Percentiles rank a stretch among this genome's conserved stretches.
These are phyloP conservation scores for Gambusia holbrooki DNA, from an alignment of 2,113 vertebrate genomes.

Conservation along the genomic window DNA sequence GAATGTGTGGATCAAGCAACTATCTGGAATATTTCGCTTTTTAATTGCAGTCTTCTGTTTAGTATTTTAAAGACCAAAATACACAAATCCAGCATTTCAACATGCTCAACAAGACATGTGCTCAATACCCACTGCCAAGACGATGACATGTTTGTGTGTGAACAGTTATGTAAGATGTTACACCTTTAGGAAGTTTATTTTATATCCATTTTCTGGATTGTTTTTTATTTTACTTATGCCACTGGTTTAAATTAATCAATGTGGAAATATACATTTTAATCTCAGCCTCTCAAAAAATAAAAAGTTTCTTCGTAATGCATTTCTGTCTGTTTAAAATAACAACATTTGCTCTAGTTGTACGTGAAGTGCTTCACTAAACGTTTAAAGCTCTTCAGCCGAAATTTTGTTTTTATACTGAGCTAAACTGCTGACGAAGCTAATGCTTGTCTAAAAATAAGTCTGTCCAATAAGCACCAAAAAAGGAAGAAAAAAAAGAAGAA, in stretches of 20 bases:
- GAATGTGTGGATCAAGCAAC: neutral
- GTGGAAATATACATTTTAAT: neutral
- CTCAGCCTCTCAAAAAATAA: neutral
- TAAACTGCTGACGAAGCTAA: neutral
- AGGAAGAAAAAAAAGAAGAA: constrained; percentile 18
- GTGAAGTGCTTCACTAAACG: no score
- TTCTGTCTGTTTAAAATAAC: no score
- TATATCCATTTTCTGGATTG: neutral
- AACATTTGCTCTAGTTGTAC: neutral
- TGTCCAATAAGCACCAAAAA: constrained; percentile 1
- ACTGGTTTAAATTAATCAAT: neutral
- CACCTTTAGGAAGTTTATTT: neutral
- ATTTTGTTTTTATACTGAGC: no score
- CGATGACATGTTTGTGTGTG: neutral
- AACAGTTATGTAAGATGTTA: neutral
- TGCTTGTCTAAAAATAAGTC: neutral
- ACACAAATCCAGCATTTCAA: neutral
- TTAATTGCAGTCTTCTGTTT: neutral
- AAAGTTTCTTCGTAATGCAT: neutral
- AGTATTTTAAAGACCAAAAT: neutral
- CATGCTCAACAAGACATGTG: neutral
- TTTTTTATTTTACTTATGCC: neutral
- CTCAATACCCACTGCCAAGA: neutral
- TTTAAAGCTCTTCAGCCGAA: no score
- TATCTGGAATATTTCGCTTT: neutral